A percentile compares a stretch with the other conserved stretches of the same genome.
These are phyloP conservation scores for Stenoptilia bipunctidactyla DNA, from an alignment of 2,888 invertebrate species.

Conservation along the genomic window DNA sequence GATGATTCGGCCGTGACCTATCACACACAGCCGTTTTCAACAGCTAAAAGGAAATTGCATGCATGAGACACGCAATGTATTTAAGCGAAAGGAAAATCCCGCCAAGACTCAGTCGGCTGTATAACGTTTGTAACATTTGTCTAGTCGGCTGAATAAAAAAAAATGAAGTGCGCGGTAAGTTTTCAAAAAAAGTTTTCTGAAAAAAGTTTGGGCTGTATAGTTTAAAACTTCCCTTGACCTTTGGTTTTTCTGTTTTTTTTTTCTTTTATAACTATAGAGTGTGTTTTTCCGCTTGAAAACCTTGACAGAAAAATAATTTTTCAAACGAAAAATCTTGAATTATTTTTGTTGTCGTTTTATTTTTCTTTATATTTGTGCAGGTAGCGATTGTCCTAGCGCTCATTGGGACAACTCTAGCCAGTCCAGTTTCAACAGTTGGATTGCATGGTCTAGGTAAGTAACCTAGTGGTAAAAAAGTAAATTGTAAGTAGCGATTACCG, in stretches of 20 bases:
- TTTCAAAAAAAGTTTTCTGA: background rate
- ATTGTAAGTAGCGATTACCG: too few species aligned
- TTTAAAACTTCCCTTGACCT: too few species aligned
- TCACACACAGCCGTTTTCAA: background rate
- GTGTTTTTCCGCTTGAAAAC: too few species aligned
- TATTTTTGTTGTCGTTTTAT: too few species aligned
- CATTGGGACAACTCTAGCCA: background rate
- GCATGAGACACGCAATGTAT: background rate
- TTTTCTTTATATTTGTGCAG: slow-evolving; percentile 19
- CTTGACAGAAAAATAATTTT: too few species aligned
- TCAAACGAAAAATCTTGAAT: too few species aligned
- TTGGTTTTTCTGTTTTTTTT: too few species aligned
- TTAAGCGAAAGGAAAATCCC: background rate
- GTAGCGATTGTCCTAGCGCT: slow-evolving; percentile 43
- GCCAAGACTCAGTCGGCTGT: background rate
- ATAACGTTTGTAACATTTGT: background rate
- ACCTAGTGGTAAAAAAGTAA: too few species aligned
- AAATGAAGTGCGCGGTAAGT: slow-evolving; percentile 56
- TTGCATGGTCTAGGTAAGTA: background rate
- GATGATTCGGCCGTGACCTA: background rate
- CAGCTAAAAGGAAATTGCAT: background rate
- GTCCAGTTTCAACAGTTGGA: background rate
- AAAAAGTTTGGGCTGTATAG: background rate
- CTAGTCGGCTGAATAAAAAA: slow-evolving; percentile 10
- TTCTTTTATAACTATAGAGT: too few species aligned